Base-by-base conservation (phyloP, 2,113 vertebrate species). In the Ailuropoda melanoleuca region DNA sequence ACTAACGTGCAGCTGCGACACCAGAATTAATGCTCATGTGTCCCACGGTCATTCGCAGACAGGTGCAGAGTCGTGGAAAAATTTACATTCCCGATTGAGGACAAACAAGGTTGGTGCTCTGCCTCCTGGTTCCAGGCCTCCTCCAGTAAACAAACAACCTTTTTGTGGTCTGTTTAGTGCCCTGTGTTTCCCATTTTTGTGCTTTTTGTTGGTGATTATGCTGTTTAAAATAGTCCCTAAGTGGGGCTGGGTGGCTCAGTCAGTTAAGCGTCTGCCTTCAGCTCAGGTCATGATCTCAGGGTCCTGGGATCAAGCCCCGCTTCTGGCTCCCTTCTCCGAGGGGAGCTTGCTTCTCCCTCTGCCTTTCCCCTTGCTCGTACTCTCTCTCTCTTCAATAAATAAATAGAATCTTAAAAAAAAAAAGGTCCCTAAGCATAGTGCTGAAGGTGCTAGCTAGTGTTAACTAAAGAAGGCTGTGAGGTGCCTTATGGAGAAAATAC, bases 1-100 rank as follows among this genome's bases (percentile, higher is more conserved):
- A 3, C 50, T 86, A 66, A 92, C 70, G 48, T 90, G 3, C 88
- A 37, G 26, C 46, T 86, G 17, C 56, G 21, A 81, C 34, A 75
- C 14, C 26, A 18, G 21, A 60, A 26, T 56, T 82, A 46, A 0
- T 24, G 17, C 74, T 68, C n/a, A 10, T 0, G 15, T 26, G 0
- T 46, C 58, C 88, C 37, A 3, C 2, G 4, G 75, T 21, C 66
- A 43, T 56, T 46, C 9, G 0, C 39, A 88, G 60, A 55, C 24
- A 26, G 1, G 23, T 15, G 21, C 10, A 34, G 89, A 88, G 21
- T 24, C 39, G 11, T 88, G 34, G 19, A 26, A 46, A 9, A 4
- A 26, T 39, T 39, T 56, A 6, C 11, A 1, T 43, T 94, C 12
- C 2, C 3, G 23, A 14, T 2, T 58, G 29, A 83, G 19, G 26